These are phyloP conservation scores for Caenorhabditis sp. DNA, from an alignment of 2,888 invertebrate genomes.

Conservation along the genomic window DNA sequence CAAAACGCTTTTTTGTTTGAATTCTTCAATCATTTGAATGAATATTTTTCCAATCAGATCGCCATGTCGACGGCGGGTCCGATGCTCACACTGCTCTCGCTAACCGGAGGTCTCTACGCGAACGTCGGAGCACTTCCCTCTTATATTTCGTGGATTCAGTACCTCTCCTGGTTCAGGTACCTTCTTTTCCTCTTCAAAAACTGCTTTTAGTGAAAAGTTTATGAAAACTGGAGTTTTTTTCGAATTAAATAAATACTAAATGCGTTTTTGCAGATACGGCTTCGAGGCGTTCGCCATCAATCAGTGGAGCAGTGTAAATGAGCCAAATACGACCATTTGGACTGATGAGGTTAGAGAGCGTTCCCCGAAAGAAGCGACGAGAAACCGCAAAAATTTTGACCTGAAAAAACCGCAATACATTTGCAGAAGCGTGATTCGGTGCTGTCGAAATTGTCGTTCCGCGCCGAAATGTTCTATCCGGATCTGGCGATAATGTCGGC, in stretches of 20 bases:
- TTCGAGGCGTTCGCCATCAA: conserved; percentile 81
- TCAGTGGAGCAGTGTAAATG: conserved; percentile 71
- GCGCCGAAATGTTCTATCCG: conserved; percentile 65
- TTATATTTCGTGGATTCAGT: conserved; percentile 76
- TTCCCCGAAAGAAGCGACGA: neutral
- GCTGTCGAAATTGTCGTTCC: conserved; percentile 67
- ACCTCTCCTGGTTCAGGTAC: conserved; percentile 71
- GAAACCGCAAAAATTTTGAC: neutral
- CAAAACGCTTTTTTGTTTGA: neutral
- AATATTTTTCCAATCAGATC: too few relatives aligned
- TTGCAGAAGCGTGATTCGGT: conserved; percentile 56
- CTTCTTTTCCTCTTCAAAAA: too few relatives aligned
- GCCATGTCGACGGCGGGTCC: conserved; percentile 75
- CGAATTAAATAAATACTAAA: too few relatives aligned
- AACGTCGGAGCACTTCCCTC: conserved; percentile 77
- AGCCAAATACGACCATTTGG: conserved; percentile 54
- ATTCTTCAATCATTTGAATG: too few relatives aligned
- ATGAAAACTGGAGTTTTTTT: neutral
- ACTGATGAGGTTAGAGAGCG: conserved; percentile 22
- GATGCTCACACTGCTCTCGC: conserved; percentile 73
- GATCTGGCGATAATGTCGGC: conserved; percentile 70
- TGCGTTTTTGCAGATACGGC: conserved; percentile 68
- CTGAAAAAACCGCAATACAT: neutral
- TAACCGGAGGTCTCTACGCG: conserved; percentile 78
- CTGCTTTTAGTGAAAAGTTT: too few relatives aligned